Evolutionary conservation across 2,797 vertebrate genomes (phyloP), one percentile per base, ranked within the genome.

Genomic region (Graptemys geographica): DNA sequence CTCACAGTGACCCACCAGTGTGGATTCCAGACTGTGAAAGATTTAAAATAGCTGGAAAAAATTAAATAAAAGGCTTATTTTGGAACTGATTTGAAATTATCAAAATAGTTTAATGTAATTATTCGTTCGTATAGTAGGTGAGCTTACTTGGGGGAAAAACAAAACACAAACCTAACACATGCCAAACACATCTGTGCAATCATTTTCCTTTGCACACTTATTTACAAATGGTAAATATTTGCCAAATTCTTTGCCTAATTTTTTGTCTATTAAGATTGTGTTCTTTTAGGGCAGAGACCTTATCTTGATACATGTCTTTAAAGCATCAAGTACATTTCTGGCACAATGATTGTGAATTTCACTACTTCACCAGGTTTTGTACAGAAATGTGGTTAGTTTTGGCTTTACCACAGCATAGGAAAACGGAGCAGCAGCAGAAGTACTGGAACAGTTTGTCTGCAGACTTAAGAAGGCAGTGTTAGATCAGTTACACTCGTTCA

Each of bases 401-500:
- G 53, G 86, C 92, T 84, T 90, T 85, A 92, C 33, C n/a, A 56
- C 57, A 53, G 51, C 1, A 2, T 53, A 33, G 93, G 37, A 53
- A 90, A 94, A 76, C 87, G 65, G 87, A 89, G 80, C 87, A 25
- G 69, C 69, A 21, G 37, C 37, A 41, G 69, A 76, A 25, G 25
- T 37, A 47, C 41, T 76, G 72, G 33, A 37, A 47, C 56, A 51
- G 87, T 81, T 89, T 94, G 56, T 88, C 49, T 52, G 78, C 49
- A n/a, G 49, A 52, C 19, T 79, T 52, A 11, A 47, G 47, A 79
- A n/a, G 5, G 31, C 16, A 89, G 23, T 47, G 25, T 90, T 41
- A 4, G 69, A 88, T 88, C 33, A 79, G 86, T 84, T 87, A 86
- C 53, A 76, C 89, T 86, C 69, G 83, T 2, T 94, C 89, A 56